Base-by-base conservation (phyloP, 2,888 invertebrate genomes). In the Chesias legatella region DNA sequence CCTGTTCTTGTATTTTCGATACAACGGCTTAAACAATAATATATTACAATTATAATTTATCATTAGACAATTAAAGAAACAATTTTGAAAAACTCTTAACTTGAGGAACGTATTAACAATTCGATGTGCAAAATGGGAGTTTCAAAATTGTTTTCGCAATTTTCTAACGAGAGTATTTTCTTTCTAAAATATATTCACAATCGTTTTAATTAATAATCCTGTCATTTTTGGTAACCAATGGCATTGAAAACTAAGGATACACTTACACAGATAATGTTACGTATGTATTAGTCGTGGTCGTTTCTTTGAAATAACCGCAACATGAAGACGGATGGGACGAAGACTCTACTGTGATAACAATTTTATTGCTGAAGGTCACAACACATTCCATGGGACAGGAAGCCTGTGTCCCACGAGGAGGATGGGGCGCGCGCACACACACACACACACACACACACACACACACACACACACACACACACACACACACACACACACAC, bases 191-290 rank as follows among this genome's bases (percentile, higher is more conserved):
- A 81, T 84, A 85, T 82, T 83, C 84, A 85, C 81, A 82, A 83
- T 75, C 72, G 73, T 82, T 77, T 80, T 63, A 78, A 72, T 79
- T 78, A 78, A 79, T 77, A 74, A 83, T 88, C 86, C 86, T 88
- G 86, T 88, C 85, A 84, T 84, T 84, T 84, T 85, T 86, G 86
- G 86, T 88, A 88, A 88, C 86, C 84, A 83, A 86, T 88, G 85
- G 84, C 85, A 81, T 82, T 79, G 79, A 77, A 77, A 80, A 81
- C 73, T 75, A 77, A 78, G 71, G 67, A 74, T 74, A 81, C 78
- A 79, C 75, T 76, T 74, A 81, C 57, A 71, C 57, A 58, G 62
- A 68, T 71, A 71, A 73, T 79, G 70, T 85, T 86, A 85, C 85
- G 85, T 85, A 85, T 84, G 79, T 67, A 66, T 65, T 51, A 50